Evolutionary conservation across 1,140 invertebrate genomes (phyloP), one percentile per base, ranked within the genome.

Genomic region (Andricus grossulariae): DNA sequence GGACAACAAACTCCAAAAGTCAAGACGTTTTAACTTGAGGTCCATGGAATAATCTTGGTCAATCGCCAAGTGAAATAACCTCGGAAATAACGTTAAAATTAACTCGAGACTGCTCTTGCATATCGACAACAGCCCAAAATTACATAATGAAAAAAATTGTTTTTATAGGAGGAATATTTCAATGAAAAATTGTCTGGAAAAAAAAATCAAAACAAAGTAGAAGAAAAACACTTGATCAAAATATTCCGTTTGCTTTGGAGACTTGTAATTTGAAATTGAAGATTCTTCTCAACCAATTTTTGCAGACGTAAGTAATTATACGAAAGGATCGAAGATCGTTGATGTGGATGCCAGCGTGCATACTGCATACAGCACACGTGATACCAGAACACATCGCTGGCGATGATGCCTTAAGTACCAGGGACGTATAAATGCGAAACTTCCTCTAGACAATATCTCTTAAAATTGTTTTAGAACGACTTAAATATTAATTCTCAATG

Each of bases 21-120:
- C 32, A 66, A 45, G n/a, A 32, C 25, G 60, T n/a, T 6, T n/a
- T 25, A 66, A 45, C 6, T 45, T 45, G 60, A 66, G 60, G 16
- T 76, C 55, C 70, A 71, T 52, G 75, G 75, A 80, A 78, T 74
- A 55, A 82, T 50, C 79, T 86, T 87, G 86, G 85, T 87, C 76
- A 50, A n/a, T 45, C 70, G 86, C 86, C 87, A 87, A 87, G 72
- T 77, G 80, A 82, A 86, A 82, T 79, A 45, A 45, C 39, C 39
- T 45, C 39, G 39, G 10, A 45, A 45, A 55, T 66, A 80, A 81
- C 71, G 80, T 86, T 87, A 85, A 86, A 88, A 88, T 88, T 87
- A 88, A 81, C 80, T 73, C 73, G 80, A 71, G 73, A 71, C 72
- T 78, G 80, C 74, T 83, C 78, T 82, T 81, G 80, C 83, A 84